Percentiles rank a stretch among this genome's conserved stretches.
phyloP scores from a whole-genome alignment of 2,888 invertebrate genomes.

The Ellobium chinense region DNA sequence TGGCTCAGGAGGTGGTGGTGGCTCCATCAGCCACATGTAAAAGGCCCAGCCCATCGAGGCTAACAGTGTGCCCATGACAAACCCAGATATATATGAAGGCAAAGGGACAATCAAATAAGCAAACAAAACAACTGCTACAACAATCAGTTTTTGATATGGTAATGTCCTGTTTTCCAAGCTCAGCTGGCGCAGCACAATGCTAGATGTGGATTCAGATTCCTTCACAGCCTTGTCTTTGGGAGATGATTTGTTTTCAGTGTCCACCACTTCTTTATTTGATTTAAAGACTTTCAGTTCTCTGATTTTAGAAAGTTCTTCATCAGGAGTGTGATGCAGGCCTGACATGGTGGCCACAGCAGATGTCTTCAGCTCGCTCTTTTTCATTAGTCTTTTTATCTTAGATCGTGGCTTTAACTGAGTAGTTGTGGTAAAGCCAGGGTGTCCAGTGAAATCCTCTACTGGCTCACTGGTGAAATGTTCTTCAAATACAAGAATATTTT shows the following conservation, averaged over 20 bases:
- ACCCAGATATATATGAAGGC: slow-evolving; percentile 72
- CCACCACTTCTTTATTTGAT: neutral
- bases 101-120: slow-evolving; percentile 69
- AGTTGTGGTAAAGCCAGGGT: slow-evolving; percentile 34
- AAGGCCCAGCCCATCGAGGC: slow-evolving; percentile 59
- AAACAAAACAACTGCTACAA: slow-evolving; percentile 55
- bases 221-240: too few species aligned
- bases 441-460: slow-evolving; percentile 44
- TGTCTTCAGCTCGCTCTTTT: slow-evolving; percentile 43
- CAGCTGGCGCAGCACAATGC: slow-evolving; percentile 27
- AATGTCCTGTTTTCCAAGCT: slow-evolving; percentile 20
- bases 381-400: slow-evolving; percentile 41
- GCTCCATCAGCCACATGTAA: slow-evolving; percentile 65
- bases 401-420: slow-evolving; percentile 43
- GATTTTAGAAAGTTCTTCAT: slow-evolving; percentile 16
- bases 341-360: slow-evolving; percentile 49
- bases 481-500: slow-evolving; percentile 39
- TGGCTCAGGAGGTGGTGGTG: slow-evolving; percentile 56
- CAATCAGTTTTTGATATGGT: slow-evolving; percentile 53
- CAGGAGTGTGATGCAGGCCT: slow-evolving; percentile 41
- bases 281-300: neutral
- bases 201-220: neutral
- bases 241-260: neutral
- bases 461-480: slow-evolving; percentile 48
- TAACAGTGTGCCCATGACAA: slow-evolving; percentile 64